Conservation (phyloP, 2,113 vertebrate genomes). For the Trogon surrucura region DNA sequence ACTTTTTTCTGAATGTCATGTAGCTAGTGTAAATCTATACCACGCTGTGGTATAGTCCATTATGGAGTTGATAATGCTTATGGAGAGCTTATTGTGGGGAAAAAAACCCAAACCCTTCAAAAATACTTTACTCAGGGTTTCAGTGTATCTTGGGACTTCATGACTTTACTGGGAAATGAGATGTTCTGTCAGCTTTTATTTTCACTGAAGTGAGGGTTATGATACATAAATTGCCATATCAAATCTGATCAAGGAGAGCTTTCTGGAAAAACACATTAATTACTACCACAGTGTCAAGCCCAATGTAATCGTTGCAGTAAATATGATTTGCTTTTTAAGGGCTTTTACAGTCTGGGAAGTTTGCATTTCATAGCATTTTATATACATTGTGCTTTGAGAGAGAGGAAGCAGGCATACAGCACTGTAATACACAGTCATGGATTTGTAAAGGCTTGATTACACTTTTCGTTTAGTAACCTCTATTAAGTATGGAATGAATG, state of each 20-base stretch:
- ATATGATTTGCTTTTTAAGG: not conserved
- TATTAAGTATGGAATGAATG: fast-evolving
- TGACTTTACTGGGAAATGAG: not conserved
- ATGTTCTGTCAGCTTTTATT: not conserved
- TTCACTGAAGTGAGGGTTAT: not conserved
- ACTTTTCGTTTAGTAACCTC: not conserved
- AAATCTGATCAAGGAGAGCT: not conserved
- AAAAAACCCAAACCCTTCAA: not conserved
- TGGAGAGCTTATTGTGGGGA: not conserved
- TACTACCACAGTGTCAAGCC: not conserved
- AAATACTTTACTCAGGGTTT: not conserved
- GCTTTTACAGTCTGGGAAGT: not conserved
- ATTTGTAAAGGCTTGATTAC: not conserved
- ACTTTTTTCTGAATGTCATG: not conserved
- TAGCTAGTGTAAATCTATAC: not conserved
- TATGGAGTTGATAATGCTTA: not conserved
- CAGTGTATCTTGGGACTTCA: not conserved
- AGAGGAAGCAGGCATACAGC: not conserved
- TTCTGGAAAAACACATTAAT: not conserved
- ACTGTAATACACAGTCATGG: not conserved
- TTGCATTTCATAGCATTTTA: not conserved
- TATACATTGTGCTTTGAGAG: not conserved
- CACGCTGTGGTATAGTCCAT: not conserved
- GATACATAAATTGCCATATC: fast-evolving
- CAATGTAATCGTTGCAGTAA: not conserved